These are phyloP conservation scores for Teleiodes luculella DNA, from an alignment of 2,888 invertebrate genomes.

Conservation along the genomic window DNA sequence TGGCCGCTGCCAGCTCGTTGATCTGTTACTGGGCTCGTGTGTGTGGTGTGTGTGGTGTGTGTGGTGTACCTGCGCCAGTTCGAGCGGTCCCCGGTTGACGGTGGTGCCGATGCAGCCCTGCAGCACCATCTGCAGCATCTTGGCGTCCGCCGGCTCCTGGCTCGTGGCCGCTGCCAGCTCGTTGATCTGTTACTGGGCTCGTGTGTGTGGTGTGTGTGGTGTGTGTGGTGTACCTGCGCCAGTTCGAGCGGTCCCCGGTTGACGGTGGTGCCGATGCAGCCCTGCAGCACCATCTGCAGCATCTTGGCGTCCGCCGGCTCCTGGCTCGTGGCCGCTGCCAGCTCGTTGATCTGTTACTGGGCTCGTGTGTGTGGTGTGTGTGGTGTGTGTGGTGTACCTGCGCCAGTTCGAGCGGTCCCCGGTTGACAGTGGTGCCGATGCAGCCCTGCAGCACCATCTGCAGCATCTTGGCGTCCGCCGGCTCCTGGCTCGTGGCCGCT, in stretches of 20 bases:
- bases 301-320: conserved; percentile 98
- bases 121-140: conserved; percentile 99
- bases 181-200: no score
- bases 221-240: conserved; percentile 83
- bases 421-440: no score
- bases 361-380: no score
- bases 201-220: no score
- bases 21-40: no score
- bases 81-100: conserved; percentile 97
- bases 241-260: conserved; percentile 98
- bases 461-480: no score
- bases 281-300: conserved; percentile 98
- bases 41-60: no score
- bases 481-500: no score
- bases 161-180: conserved; percentile 91
- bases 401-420: no score
- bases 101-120: conserved; percentile 98
- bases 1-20: conserved; percentile 89
- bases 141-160: conserved; percentile 96
- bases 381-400: no score
- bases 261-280: conserved; percentile 96
- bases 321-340: conserved; percentile 91
- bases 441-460: no score
- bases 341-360: conserved; percentile 83
- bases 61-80: conserved; percentile 88